Evolutionary conservation across 2,113 vertebrate species (phyloP), one percentile per base, ranked within the genome.

Genomic region (Prunella himalayana): DNA sequence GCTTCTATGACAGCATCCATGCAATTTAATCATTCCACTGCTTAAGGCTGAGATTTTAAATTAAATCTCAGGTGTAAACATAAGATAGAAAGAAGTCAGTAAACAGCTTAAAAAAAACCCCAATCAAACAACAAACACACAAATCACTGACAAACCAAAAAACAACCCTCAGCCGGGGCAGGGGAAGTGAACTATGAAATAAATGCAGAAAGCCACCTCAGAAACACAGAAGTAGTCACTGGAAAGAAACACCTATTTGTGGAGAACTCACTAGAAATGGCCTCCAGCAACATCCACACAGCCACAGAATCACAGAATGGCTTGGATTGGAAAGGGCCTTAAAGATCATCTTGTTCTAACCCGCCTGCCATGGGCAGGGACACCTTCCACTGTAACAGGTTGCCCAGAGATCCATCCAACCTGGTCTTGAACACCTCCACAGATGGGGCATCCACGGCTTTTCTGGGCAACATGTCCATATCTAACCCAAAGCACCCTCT

Each of bases 221-320:
- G 35, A 30, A 49, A 56, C 27, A 71, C 28, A 16, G 4, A 23
- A 9, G n/a, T 9, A 12, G 11, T 9, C 24, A 8, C 18, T 2
- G 11, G 21, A 4, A 35, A 59, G 23, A 15, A 61, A 31, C 12
- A 1, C 39, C 1, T 47, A 50, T 7, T n/a, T 1, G 0, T 6
- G 14, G 24, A 65, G 5, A 77, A 30, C 19, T 31, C 41, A 4
- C 5, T 6, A 20, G 22, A 30, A 24, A 59, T 0, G 15, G 9
- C 33, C 47, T 78, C 8, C 25, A 66, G 31, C 21, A 44, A 28
- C 15, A 28, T 22, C 31, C 24, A 22, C 18, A 15, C 3, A 31
- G 21, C 27, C 23, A 78, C 2, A 61, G n/a, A 61, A 70, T 41
- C 14, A 61, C 0, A 31, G 39, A 69, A 63, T 2, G 8, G 11